Evolutionary conservation across 2,888 invertebrate species (phyloP).

Genomic region (Drosophila neotestacea): DNA sequence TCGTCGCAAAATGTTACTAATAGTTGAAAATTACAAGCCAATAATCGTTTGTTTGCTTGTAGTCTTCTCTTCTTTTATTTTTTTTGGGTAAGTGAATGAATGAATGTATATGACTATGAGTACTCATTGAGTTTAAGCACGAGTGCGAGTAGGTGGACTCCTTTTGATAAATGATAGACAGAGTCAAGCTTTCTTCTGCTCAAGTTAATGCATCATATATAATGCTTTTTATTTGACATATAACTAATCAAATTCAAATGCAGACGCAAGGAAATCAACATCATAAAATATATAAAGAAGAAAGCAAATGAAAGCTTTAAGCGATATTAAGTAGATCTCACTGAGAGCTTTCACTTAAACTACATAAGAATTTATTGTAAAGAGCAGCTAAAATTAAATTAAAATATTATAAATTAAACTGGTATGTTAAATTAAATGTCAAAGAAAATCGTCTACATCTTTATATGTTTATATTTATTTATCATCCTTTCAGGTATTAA

Average conservation of each 20-base stretch:
- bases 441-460: no score
- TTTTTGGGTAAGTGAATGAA: background rate
- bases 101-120: background rate
- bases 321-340: background rate
- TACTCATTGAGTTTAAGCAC: slow-evolving; percentile 26
- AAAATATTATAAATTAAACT: no score
- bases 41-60: slow-evolving; percentile 58
- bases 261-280: slow-evolving; percentile 2
- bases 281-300: background rate
- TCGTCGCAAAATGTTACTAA: slow-evolving; percentile 78
- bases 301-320: background rate
- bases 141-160: slow-evolving; percentile 49
- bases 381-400: no score
- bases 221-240: slow-evolving; percentile 60
- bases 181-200: slow-evolving; percentile 41
- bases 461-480: no score
- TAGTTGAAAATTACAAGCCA: slow-evolving; percentile 78
- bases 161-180: slow-evolving; percentile 65
- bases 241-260: slow-evolving; percentile 56
- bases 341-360: background rate
- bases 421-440: no score
- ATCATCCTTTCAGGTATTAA: slow-evolving; percentile 1
- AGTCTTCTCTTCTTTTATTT: background rate
- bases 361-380: background rate
- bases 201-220: slow-evolving; percentile 60